phyloP scores from a whole-genome alignment of 2,888 invertebrate genomes.

The Acanthosoma haemorrhoidale region DNA sequence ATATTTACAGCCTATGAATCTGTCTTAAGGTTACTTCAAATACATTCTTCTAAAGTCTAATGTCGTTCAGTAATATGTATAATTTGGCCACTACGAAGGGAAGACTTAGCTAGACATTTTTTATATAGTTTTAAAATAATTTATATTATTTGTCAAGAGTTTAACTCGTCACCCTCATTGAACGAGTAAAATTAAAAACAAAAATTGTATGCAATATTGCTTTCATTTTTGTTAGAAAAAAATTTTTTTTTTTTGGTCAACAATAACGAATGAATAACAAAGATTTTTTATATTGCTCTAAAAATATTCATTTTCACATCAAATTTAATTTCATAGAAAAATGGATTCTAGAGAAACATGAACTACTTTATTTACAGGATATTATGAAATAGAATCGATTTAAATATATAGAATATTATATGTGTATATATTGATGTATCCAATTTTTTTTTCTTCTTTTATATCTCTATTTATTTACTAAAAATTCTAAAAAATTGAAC shows the following conservation, averaged over 20 bases:
- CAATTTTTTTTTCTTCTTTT: background rate
- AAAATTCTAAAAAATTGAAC: constrained; percentile 26
- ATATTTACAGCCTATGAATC: constrained; percentile 1
- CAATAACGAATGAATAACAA: background rate
- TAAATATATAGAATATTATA: constrained; percentile 18
- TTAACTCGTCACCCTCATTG: background rate
- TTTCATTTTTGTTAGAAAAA: background rate
- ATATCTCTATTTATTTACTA: background rate
- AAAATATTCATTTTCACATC: constrained; percentile 18
- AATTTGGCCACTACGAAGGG: constrained; percentile 28
- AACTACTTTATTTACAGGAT: constrained; percentile 12
- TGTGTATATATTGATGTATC: constrained; percentile 2
- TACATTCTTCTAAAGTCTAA: constrained; percentile 16
- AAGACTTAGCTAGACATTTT: constrained; percentile 21
- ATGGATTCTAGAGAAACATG: constrained; percentile 12
- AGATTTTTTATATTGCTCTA: background rate
- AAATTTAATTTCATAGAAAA: constrained; percentile 19
- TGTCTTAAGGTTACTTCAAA: constrained; percentile 22
- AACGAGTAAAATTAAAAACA: no score
- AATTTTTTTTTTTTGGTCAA: background rate
- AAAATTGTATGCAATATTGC: background rate
- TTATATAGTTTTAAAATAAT: background rate
- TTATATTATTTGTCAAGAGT: no score
- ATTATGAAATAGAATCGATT: background rate
- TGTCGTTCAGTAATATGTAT: background rate